Evolutionary conservation across 1,140 invertebrate genomes (phyloP), one percentile per base, ranked within the genome.

Genomic region (Pristionchus pacificus): DNA sequence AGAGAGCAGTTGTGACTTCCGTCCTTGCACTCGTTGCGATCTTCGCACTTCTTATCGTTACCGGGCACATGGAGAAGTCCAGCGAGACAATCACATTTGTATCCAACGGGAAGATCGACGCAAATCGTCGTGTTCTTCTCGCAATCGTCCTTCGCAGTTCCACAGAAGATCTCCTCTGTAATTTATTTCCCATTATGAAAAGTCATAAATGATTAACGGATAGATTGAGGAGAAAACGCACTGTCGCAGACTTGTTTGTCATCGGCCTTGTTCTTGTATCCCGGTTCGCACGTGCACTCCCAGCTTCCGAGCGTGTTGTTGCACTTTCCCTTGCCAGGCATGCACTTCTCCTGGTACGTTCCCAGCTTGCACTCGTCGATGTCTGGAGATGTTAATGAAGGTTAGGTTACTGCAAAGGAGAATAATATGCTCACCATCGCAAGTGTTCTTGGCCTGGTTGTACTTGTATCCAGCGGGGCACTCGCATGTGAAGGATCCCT

Each of bases 401-500:
- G n/a, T n/a, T n/a, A n/a, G n/a, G n/a, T n/a, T n/a, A n/a, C n/a
- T n/a, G n/a, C n/a, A n/a, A n/a, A n/a, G n/a, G n/a, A n/a, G n/a
- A n/a, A n/a, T n/a, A n/a, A n/a, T n/a, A 27, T 6, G 19, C 38
- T 49, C 6, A 49, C 38, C 38, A 49, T 49, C 38, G 19, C 38
- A 49, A 6, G 38, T 57, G 57, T 49, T 55, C 24, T 68, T 49
- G 38, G 55, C 32, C 57, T n/a, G 57, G 62, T 68, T 61, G 32
- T 49, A 30, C 24, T 24, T 25, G 29, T n/a, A 68, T 57, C 66
- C 66, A 25, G 31, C 66, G 66, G 55, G 31, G 25, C 66, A 68
- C 24, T 24, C 25, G 29, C 66, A 68, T 19, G 32, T 33, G 66
- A 68, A 68, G 27, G 66, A 60, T 60, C 66, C 66, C 15, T 57